Base-by-base conservation (phyloP, 2,113 vertebrate species). In the Agapornis roseicollis region DNA sequence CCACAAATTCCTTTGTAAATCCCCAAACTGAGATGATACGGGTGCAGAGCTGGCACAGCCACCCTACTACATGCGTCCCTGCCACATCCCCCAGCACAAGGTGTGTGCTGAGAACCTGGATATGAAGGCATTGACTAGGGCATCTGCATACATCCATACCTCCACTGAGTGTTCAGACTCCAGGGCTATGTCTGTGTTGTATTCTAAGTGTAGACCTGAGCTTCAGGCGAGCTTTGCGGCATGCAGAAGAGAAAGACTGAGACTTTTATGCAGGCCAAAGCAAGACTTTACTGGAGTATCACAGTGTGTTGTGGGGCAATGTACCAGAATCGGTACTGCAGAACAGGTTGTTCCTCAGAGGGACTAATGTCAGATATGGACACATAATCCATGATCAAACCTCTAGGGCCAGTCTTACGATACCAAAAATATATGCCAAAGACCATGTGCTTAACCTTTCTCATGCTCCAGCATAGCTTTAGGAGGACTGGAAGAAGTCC, bases 111-210 rank as follows among this genome's bases (percentile, higher is more conserved):
- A 91, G 56, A 79, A 60, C 18, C 9, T 53, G 52, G 12, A 35
- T 78, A 27, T 44, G 47, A 87, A 85, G 39, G 41, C 17, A 23
- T 2, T 12, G 28, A 50, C 29, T 35, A 37, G 39, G 1, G 2
- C 4, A 9, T 44, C 46, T 60, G 17, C 22, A 22, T 2, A 2
- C 0, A 0, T 29, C 86, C 8, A 16, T 46, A 18, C 6, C 39
- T 63, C 19, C 4, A 2, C 7, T 33, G 28, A 55, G 23, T 27
- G 35, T 68, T 90, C 35, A 17, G 44, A 35, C 18, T 64, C 24
- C 20, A 47, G 28, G 42, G 24, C 15, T 42, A 17, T 37, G 22
- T 27, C 29, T 61, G 1, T 56, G 10, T 15, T 66, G 20, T 39
- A 55, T 55, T 85, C 74, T 55, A 83, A 86, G 41, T 37, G 18